Base-by-base conservation (phyloP, 2,888 invertebrate species). In the Platynereis dumerilii region DNA sequence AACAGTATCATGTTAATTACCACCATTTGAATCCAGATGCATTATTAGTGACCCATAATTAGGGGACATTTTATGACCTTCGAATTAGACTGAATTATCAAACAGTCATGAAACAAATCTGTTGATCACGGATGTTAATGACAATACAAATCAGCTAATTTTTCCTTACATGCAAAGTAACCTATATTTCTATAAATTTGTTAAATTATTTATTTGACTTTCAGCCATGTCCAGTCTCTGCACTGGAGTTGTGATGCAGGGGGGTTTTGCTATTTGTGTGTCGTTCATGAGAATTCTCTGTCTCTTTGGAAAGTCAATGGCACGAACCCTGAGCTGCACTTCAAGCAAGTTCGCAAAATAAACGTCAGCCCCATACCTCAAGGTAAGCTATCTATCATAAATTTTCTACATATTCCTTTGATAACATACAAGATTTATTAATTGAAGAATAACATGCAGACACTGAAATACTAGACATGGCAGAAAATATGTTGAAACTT, bases 231-330 rank as follows among this genome's bases (percentile, higher is more conserved):
- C 17, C 64, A 58, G 57, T 74, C 76, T 28, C 65, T 79, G 12
- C 74, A 74, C 59, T 79, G 79, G 78, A 79, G 78, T 63, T 66
- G 69, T 57, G 74, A 73, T 15, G 66, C 68, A 2, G 68, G 67
- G 12, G 69, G 64, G 0, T 67, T 73, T 48, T 80, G 80, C 68
- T 80, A 77, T 68, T 72, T 81, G 73, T 78, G 78, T 71, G 79
- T 80, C 0, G 76, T 78, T 15, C 80, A 80, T 66, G 71, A 75
- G 58, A 71, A 75, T 24, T 76, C 74, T 58, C 76, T 81, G 55
- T 78, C 80, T 0, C 69, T 81, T 28, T 81, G 81, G 81, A 76
- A 74, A 42, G 80, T 81, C 1, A 76, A 76, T 55, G 80, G 80
- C 28, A 56, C 65, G 0, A 67, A 71, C 34, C 77, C 81, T 0